Evolutionary conservation across 2,797 vertebrate species (phyloP).

Genomic region (Danio choprae): DNA sequence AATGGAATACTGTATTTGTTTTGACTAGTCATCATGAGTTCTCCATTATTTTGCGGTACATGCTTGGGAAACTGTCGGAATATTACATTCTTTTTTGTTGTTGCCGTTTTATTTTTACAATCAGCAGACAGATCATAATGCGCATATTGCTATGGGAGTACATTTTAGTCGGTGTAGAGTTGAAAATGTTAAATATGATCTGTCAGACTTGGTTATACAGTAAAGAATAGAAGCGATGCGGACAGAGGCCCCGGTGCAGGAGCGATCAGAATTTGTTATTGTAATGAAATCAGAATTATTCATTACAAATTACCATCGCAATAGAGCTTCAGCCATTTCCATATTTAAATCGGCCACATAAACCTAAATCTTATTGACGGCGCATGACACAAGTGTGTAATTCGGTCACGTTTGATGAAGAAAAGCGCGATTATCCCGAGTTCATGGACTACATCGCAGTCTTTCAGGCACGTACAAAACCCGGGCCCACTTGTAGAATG

Average conservation of each 20-base stretch:
- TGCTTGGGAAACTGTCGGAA: neutral
- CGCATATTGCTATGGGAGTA: conserved; percentile 1
- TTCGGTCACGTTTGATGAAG: conserved; percentile 64
- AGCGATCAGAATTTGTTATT: conserved; percentile 60
- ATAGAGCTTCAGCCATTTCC: conserved; percentile 56
- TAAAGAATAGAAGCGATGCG: conserved; percentile 4
- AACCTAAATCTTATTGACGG: conserved; percentile 47
- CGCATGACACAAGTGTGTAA: conserved; percentile 58
- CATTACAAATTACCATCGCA: conserved; percentile 67
- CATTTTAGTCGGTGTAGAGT: neutral
- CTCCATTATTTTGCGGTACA: conserved; percentile 33
- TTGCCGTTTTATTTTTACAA: neutral
- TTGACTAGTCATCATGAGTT: conserved; percentile 56
- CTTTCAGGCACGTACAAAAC: conserved; percentile 60
- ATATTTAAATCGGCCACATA: conserved; percentile 61
- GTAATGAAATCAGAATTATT: conserved; percentile 68
- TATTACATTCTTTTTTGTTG: neutral
- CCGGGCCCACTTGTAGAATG: conserved; percentile 50
- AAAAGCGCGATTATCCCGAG: conserved; percentile 60
- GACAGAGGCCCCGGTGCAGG: conserved; percentile 28
- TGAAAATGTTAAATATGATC: conserved; percentile 41
- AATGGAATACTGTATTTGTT: conserved; percentile 63
- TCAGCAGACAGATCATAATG: neutral
- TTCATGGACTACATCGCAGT: conserved; percentile 53
- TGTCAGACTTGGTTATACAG: conserved; percentile 49